Conservation (phyloP, 2,113 vertebrate species). For the western clawed frog (Xenopus tropicalis) region UCB_Xtro_10.0 CM004448.2:57854001-57854500, state of each 20-base stretch:
- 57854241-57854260: background rate
- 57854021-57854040: too few relatives aligned
- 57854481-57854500: too few relatives aligned
- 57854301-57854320: background rate
- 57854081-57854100: too few relatives aligned
- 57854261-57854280: background rate
- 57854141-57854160: background rate
- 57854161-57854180: conserved; percentile 17
- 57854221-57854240: background rate
- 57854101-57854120: conserved; percentile 1
- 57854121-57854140: conserved; percentile 22
- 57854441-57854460: too few relatives aligned
- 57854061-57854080: too few relatives aligned
- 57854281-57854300: background rate
- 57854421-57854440: too few relatives aligned
- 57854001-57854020: background rate
- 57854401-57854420: too few relatives aligned
- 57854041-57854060: too few relatives aligned
- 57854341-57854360: background rate
- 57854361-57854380: too few relatives aligned
- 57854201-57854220: conserved; percentile 4
- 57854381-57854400: too few relatives aligned
- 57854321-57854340: background rate
- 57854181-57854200: background rate
- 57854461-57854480: too few relatives aligned